These are phyloP conservation scores for Otocyon megalotis DNA, from an alignment of 2,113 vertebrate species.

Conservation along the genomic window DNA sequence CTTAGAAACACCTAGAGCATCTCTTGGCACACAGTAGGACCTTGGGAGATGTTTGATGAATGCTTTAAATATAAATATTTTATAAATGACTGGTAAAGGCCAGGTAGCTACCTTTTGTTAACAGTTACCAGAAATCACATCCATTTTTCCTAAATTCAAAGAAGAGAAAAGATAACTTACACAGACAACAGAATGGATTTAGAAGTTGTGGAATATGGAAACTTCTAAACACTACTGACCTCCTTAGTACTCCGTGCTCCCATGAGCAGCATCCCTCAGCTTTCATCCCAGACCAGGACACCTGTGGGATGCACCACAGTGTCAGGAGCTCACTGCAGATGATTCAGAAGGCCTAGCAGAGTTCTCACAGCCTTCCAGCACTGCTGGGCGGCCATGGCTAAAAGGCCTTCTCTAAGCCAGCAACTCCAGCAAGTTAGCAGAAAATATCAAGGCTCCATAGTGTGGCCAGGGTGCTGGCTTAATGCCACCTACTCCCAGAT, in stretches of 20 bases:
- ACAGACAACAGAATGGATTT: neutral
- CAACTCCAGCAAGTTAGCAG: conserved; percentile 1
- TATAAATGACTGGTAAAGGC: neutral
- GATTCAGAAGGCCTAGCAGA: neutral
- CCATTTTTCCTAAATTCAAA: conserved; percentile 50
- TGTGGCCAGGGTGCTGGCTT: neutral
- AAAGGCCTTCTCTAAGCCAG: conserved; percentile 27
- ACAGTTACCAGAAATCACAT: neutral
- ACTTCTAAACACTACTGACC: conserved; percentile 3
- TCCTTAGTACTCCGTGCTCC: neutral
- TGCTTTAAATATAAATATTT: conserved; percentile 47
- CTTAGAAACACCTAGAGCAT: neutral
- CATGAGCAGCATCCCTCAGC: neutral
- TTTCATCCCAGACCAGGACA: neutral
- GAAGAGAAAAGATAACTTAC: neutral
- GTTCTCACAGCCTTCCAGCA: neutral
- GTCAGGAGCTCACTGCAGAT: neutral
- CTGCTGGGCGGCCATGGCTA: neutral
- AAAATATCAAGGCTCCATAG: neutral
- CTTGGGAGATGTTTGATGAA: neutral
- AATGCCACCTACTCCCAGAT: neutral
- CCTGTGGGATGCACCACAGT: neutral
- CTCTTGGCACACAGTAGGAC: neutral
- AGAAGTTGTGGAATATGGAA: conserved; percentile 2
- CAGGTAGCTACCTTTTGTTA: neutral